Evolutionary conservation across 2,888 invertebrate species (phyloP).

Genomic region (Drosophila tanythrix): DNA sequence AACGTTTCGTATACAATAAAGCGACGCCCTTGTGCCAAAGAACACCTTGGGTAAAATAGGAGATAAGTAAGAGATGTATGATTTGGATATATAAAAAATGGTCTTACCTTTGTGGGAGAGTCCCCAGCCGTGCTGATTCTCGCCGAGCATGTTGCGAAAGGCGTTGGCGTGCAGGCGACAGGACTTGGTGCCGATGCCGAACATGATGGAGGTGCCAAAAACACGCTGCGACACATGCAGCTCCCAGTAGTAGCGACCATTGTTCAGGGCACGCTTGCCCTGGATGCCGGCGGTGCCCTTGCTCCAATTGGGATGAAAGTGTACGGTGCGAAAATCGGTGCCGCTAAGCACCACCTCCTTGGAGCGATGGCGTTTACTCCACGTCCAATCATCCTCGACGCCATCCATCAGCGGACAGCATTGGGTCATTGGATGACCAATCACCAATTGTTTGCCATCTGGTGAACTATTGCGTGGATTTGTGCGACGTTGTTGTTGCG

Average conservation of each 20-base stretch:
- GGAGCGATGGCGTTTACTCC: constrained; percentile 87
- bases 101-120: constrained; percentile 88
- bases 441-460: neutral
- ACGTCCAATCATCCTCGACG: constrained; percentile 89
- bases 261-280: constrained; percentile 88
- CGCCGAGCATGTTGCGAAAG: constrained; percentile 90
- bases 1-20: constrained; percentile 88
- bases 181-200: constrained; percentile 87
- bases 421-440: neutral
- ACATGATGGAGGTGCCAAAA: constrained; percentile 91
- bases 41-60: constrained; percentile 74
- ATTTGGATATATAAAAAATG: neutral
- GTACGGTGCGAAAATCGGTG: constrained; percentile 86
- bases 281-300: constrained; percentile 90
- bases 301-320: constrained; percentile 91
- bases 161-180: constrained; percentile 88
- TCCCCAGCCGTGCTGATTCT: constrained; percentile 90
- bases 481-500: constrained; percentile 40
- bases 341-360: constrained; percentile 87
- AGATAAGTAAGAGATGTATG: neutral
- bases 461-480: neutral
- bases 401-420: constrained; percentile 84
- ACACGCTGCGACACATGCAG: constrained; percentile 87
- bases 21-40: constrained; percentile 89
- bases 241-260: constrained; percentile 89